A percentile compares a stretch with the other conserved stretches of the same genome.
Conservation (phyloP, 2,888 invertebrate genomes). For the Drosophila paramelanica region DNA sequence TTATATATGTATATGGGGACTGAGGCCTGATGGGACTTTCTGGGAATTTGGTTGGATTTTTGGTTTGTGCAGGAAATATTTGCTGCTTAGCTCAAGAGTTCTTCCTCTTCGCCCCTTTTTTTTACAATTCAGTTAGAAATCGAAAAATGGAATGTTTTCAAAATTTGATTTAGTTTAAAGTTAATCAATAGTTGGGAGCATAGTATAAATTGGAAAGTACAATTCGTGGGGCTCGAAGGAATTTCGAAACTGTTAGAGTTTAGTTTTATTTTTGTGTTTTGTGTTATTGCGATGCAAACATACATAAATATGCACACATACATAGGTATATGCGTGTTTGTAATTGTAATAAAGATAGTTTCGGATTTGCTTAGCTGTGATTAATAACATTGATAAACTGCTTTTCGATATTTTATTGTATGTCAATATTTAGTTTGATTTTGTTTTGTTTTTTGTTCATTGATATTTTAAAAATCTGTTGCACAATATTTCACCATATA, state of each 20-base stretch:
- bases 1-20: slow-evolving; percentile 25
- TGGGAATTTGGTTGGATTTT: slow-evolving; percentile 25
- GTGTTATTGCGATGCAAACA: neutral
- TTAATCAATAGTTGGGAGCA: neutral
- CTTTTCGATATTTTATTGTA: neutral
- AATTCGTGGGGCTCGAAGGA: slow-evolving; percentile 78
- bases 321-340: slow-evolving; percentile 2
- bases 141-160: no score
- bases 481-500: slow-evolving; percentile 46
- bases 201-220: slow-evolving; percentile 21
- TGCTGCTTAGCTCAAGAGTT: slow-evolving; percentile 18
- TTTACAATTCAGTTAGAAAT: slow-evolving; percentile 24
- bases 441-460: neutral
- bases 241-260: slow-evolving; percentile 41
- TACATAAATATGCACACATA: slow-evolving; percentile 7
- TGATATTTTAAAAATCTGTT: slow-evolving; percentile 21
- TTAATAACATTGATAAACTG: slow-evolving; percentile 32
- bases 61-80: slow-evolving; percentile 6
- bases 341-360: slow-evolving; percentile 8
- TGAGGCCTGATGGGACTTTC: slow-evolving; percentile 29
- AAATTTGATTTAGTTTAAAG: neutral
- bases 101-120: neutral
- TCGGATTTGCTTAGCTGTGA: slow-evolving; percentile 11
- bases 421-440: neutral
- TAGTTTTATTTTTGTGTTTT: slow-evolving; percentile 2